A percentile compares a stretch with the other conserved stretches of the same genome.
phyloP scores from a whole-genome alignment of 2,113 vertebrate species.

The Paracanthobrama guichenoti region DNA sequence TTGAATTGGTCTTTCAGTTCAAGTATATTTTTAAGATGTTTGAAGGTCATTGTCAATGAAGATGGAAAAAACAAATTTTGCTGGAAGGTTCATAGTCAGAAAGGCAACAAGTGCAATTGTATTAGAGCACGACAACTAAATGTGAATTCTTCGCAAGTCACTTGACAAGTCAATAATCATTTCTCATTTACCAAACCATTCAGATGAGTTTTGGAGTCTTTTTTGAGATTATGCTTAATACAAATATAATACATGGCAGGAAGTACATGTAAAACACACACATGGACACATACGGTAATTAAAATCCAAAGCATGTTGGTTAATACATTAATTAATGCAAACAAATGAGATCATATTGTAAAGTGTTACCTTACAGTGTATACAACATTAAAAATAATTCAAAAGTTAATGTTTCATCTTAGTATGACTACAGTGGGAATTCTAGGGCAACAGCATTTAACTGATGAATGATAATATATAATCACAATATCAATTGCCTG shows the following conservation, averaged over 20 bases:
- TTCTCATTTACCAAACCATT: background rate
- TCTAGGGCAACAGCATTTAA: background rate
- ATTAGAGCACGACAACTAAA: background rate
- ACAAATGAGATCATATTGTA: no score
- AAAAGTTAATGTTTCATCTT: background rate
- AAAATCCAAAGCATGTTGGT: no score
- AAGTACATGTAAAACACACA: background rate
- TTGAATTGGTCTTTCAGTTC: background rate
- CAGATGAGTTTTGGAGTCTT: background rate
- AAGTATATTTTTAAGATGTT: background rate
- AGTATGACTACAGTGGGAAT: background rate
- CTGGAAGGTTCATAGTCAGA: background rate
- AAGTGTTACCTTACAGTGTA: background rate
- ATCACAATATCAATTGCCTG: background rate
- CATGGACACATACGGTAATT: background rate
- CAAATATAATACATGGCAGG: background rate
- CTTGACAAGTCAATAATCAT: background rate
- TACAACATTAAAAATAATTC: background rate
- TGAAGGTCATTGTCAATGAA: background rate
- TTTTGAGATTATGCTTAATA: background rate
- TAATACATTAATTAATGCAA: no score
- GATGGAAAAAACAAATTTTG: background rate
- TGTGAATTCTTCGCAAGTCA: background rate
- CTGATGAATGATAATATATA: background rate
- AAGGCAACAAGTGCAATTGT: background rate